phyloP scores from a whole-genome alignment of 37 sponge, comb jelly and placozoan species.

The Halisarca cf. caerulea region DNA sequence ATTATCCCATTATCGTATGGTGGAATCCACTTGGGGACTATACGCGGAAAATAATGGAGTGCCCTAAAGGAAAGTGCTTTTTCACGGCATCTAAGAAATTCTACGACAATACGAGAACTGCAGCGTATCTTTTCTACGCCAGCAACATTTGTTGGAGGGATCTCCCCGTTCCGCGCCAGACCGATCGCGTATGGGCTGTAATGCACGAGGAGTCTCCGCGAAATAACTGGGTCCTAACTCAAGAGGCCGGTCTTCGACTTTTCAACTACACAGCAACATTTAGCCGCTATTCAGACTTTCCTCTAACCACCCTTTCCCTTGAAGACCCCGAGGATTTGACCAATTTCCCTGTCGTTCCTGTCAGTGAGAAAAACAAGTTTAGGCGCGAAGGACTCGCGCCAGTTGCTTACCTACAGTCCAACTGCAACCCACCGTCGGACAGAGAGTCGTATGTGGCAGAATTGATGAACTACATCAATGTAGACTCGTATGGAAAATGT shows the following conservation, averaged over 20 bases:
- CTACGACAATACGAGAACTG: slow-evolving; percentile 34
- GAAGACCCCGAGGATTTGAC: slow-evolving; percentile 41
- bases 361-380: slow-evolving; percentile 37
- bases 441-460: slow-evolving; percentile 75
- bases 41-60: slow-evolving; percentile 2
- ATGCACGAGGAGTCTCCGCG: slow-evolving; percentile 88
- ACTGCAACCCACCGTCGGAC: slow-evolving; percentile 78
- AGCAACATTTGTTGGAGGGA: slow-evolving; percentile 55
- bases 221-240: slow-evolving; percentile 70
- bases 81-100: slow-evolving; percentile 68
- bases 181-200: slow-evolving; percentile 73
- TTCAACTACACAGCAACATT: slow-evolving; percentile 83
- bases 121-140: slow-evolving; percentile 70
- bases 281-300: slow-evolving; percentile 73
- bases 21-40: background rate
- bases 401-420: slow-evolving; percentile 68
- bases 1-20: background rate
- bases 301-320: slow-evolving; percentile 58
- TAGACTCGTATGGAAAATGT: slow-evolving; percentile 81
- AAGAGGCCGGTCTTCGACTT: slow-evolving; percentile 53
- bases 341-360: slow-evolving; percentile 22
- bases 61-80: slow-evolving; percentile 55
- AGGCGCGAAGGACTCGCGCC: slow-evolving; percentile 39
- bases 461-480: slow-evolving; percentile 79
- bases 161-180: slow-evolving; percentile 71